A percentile compares a stretch with the other conserved stretches of the same genome.
Conservation (phyloP, 2,888 invertebrate genomes). For the Agrotis puta region DNA sequence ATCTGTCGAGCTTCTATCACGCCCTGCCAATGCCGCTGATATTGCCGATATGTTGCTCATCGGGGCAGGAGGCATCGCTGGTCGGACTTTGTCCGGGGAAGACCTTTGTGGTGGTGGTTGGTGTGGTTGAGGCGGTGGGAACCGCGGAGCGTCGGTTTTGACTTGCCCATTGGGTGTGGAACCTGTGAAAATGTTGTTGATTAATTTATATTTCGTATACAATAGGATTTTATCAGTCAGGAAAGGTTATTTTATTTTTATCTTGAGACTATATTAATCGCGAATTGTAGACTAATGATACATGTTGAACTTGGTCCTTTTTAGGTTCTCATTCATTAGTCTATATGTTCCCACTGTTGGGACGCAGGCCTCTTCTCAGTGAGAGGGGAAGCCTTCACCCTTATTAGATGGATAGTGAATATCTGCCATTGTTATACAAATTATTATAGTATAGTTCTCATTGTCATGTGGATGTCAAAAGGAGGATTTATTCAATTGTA, state of each 20-base stretch:
- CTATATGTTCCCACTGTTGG: too few species aligned
- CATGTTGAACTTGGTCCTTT: background rate
- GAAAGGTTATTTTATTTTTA: background rate
- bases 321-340: background rate
- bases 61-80: conserved; percentile 69
- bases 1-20: conserved; percentile 68
- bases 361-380: too few species aligned
- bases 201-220: background rate
- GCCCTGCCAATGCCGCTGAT: conserved; percentile 80
- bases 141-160: conserved; percentile 81
- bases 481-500: conserved; percentile 20
- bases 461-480: conserved; percentile 9
- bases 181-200: conserved; percentile 67
- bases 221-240: background rate
- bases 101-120: conserved; percentile 73
- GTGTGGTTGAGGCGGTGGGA: conserved; percentile 78
- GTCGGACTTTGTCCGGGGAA: conserved; percentile 81
- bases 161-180: conserved; percentile 85
- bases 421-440: conserved; percentile 1
- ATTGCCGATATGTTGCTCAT: conserved; percentile 80
- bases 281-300: background rate
- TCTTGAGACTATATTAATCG: background rate
- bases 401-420: background rate
- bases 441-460: conserved; percentile 21
- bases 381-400: background rate